phyloP scores from a whole-genome alignment of 2,797 vertebrate species.

The Coranthus polyacanthus region DNA sequence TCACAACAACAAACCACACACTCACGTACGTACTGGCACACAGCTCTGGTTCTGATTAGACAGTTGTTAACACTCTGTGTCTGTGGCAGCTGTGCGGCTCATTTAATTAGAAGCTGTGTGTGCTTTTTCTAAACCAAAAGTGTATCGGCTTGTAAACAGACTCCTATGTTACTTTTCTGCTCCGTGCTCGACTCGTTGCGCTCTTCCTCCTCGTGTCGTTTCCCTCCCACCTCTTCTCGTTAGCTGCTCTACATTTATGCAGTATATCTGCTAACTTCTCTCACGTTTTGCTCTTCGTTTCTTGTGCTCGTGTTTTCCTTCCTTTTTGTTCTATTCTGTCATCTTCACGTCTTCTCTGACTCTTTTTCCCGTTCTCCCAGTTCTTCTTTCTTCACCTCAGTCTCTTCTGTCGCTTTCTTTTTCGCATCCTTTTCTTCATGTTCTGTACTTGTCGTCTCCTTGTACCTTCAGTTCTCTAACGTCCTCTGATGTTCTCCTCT shows the following conservation, averaged over 20 bases:
- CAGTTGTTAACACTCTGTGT: conserved; percentile 32
- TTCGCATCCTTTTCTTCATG: background rate
- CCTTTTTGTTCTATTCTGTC: background rate
- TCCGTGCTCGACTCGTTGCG: background rate
- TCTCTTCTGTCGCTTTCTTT: no score
- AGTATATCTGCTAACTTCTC: background rate
- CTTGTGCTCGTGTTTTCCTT: background rate
- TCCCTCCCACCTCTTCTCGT: no score
- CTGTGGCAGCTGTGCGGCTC: conserved; percentile 31
- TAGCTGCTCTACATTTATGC: no score
- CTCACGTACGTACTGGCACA: conserved; percentile 24
- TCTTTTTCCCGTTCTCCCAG: background rate
- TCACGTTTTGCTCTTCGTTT: background rate
- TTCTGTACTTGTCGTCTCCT: no score
- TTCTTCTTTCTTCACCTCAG: background rate
- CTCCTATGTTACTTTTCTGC: background rate
- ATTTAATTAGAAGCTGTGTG: conserved; percentile 41
- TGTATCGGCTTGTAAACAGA: conserved; percentile 31
- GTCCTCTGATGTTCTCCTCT: background rate
- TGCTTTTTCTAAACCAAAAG: conserved; percentile 28
- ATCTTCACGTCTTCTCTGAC: conserved; percentile 3
- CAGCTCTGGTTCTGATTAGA: conserved; percentile 55
- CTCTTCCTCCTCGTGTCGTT: background rate
- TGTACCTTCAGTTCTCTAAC: background rate
- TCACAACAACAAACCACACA: conserved; percentile 28